Evolutionary conservation across 2,113 vertebrate genomes (phyloP).

Genomic region (Neogobius melanostomus): DNA sequence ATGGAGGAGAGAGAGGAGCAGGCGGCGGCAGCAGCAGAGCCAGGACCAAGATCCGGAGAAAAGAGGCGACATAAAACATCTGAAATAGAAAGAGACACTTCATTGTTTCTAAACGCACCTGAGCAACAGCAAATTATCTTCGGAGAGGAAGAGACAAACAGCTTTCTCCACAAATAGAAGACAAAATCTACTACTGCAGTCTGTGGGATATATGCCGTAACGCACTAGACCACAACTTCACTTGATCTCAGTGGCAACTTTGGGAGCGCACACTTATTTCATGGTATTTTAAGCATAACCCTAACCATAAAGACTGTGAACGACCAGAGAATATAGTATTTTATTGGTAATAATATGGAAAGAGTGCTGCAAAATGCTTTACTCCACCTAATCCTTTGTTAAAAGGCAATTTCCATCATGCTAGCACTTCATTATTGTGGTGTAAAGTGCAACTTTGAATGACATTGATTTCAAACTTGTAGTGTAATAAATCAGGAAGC

Average conservation of each 20-base stretch:
- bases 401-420: no score
- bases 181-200: neutral
- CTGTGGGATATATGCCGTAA: neutral
- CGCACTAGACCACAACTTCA: neutral
- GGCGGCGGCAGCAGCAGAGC: slow-evolving; percentile 14
- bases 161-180: neutral
- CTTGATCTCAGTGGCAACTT: neutral
- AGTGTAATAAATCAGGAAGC: no score
- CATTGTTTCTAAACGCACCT: slow-evolving; percentile 42
- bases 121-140: slow-evolving; percentile 46
- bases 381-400: no score
- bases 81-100: slow-evolving; percentile 29
- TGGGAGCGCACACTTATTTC: no score
- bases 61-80: slow-evolving; percentile 36
- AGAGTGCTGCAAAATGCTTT: no score
- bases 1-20: slow-evolving; percentile 25
- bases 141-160: neutral
- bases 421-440: no score
- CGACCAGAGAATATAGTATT: no score
- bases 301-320: no score
- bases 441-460: no score
- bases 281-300: no score
- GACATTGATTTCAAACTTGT: no score
- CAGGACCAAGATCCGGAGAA: slow-evolving; percentile 46
- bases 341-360: no score